Base-by-base conservation (phyloP, 2,888 invertebrate species). In the Melanargia galathea region DNA sequence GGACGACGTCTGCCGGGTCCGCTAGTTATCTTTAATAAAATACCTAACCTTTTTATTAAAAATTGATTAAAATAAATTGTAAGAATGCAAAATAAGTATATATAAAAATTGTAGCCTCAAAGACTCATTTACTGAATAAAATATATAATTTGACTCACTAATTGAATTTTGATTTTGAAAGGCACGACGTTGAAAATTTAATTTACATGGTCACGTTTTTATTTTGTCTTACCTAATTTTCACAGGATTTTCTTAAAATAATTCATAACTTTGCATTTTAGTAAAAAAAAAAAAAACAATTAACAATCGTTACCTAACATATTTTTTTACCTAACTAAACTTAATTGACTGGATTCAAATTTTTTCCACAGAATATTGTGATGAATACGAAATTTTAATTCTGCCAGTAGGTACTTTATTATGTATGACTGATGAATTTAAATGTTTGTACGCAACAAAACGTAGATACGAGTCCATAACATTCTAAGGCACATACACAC, bases 401-500 rank as follows among this genome's bases (percentile, higher is more conserved):
- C 3, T 30, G 30, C 1, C 30, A 30, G 30, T 30, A 30, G 7
- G 30, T 7, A 30, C 7, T 30, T 30, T 30, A 30, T 6, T 30
- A n/a, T n/a, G n/a, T n/a, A n/a, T n/a, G n/a, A n/a, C n/a, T n/a
- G n/a, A n/a, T n/a, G n/a, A n/a, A n/a, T n/a, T n/a, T n/a, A n/a
- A n/a, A n/a, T n/a, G n/a, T n/a, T n/a, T n/a, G n/a, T n/a, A n/a
- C n/a, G n/a, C n/a, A n/a, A n/a, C n/a, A n/a, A n/a, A n/a, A n/a
- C n/a, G n/a, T n/a, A n/a, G n/a, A n/a, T n/a, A n/a, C 7, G 7
- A n/a, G 40, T 43, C 16, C 43, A 43, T 18, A 16, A 43, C 7
- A 43, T 43, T 43, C 58, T 67, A 68, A 68, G 65, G 69, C 67
- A 67, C 69, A 64, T 58, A 66, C 8, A 30, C 30, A 30, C 48